Evolutionary conservation across 2,888 invertebrate genomes (phyloP).

Genomic region (Nomada goodeniana): DNA sequence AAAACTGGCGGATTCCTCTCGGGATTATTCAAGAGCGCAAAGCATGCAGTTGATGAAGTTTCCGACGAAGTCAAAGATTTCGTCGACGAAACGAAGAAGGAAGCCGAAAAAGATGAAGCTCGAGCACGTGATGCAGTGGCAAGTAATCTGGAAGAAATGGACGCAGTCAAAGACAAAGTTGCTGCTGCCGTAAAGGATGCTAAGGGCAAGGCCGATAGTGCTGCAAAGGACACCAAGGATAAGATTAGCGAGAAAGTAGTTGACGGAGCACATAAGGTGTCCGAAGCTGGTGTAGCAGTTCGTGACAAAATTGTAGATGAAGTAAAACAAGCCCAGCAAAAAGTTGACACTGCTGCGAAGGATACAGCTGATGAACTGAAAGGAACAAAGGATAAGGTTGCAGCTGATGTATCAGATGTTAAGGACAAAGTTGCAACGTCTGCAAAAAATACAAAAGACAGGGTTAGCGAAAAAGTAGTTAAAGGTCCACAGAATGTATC

Average conservation of each 20-base stretch:
- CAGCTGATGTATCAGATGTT: not conserved
- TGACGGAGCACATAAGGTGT: constrained; percentile 42
- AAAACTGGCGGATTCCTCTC: constrained; percentile 68
- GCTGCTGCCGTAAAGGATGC: constrained; percentile 51
- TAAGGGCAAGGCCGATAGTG: constrained; percentile 41
- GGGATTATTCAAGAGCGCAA: constrained; percentile 71
- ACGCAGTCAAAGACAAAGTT: constrained; percentile 36
- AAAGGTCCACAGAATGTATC: not conserved
- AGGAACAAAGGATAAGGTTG: constrained; percentile 57
- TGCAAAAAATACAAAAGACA: not conserved
- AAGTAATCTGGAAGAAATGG: constrained; percentile 68
- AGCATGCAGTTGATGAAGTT: constrained; percentile 69
- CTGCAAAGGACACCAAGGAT: constrained; percentile 54
- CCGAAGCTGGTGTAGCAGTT: constrained; percentile 85
- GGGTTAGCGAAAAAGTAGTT: not conserved
- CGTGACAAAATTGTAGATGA: constrained; percentile 67
- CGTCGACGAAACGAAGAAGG: constrained; percentile 84
- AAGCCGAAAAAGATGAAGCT: constrained; percentile 51
- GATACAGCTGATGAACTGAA: constrained; percentile 52
- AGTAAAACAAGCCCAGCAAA: constrained; percentile 49
- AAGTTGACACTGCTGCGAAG: constrained; percentile 25
- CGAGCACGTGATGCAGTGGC: constrained; percentile 84
- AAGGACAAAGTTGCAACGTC: constrained; percentile 41
- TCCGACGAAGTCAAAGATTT: constrained; percentile 82
- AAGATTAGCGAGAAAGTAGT: constrained; percentile 43